A percentile compares a stretch with the other conserved stretches of the same genome.
Conservation (phyloP, 2,888 invertebrate genomes). For the Tetragonula carbonaria region DNA sequence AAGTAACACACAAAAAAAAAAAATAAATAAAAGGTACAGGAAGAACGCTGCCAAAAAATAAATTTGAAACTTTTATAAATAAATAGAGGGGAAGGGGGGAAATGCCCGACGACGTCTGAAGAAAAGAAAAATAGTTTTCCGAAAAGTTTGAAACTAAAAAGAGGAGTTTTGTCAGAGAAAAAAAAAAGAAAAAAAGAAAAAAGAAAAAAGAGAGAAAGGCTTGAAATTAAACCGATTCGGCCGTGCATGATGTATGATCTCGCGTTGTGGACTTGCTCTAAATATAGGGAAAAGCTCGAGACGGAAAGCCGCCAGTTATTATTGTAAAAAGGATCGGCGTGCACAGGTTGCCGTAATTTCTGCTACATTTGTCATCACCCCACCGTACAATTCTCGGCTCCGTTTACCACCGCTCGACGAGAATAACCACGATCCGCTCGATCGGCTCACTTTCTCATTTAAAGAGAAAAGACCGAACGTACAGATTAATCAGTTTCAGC, state of each 20-base stretch:
- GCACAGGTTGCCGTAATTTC: constrained; percentile 47
- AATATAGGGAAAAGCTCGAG: constrained; percentile 32
- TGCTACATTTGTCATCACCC: constrained; percentile 58
- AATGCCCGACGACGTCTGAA: background rate
- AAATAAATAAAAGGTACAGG: too few species aligned
- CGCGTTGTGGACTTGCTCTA: constrained; percentile 8
- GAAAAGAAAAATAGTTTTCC: background rate
- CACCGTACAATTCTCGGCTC: constrained; percentile 35
- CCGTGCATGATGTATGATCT: background rate
- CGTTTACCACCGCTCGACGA: constrained; percentile 34
- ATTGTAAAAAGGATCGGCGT: constrained; percentile 23
- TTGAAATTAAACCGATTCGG: constrained; percentile 23
- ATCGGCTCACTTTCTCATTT: constrained; percentile 34
- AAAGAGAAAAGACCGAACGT: background rate
- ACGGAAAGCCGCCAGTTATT: constrained; percentile 30
- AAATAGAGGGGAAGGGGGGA: too few species aligned
- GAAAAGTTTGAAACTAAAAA: background rate
- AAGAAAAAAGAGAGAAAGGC: too few species aligned
- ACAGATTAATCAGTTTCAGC: constrained; percentile 12
- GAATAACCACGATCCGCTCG: constrained; percentile 46
- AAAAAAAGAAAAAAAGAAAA: too few species aligned
- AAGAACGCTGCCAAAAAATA: background rate
- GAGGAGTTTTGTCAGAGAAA: background rate
- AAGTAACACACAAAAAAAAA: too few species aligned
- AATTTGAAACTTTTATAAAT: background rate